Evolutionary conservation across 2,888 invertebrate species (phyloP).

Genomic region (Coenonympha arcania): DNA sequence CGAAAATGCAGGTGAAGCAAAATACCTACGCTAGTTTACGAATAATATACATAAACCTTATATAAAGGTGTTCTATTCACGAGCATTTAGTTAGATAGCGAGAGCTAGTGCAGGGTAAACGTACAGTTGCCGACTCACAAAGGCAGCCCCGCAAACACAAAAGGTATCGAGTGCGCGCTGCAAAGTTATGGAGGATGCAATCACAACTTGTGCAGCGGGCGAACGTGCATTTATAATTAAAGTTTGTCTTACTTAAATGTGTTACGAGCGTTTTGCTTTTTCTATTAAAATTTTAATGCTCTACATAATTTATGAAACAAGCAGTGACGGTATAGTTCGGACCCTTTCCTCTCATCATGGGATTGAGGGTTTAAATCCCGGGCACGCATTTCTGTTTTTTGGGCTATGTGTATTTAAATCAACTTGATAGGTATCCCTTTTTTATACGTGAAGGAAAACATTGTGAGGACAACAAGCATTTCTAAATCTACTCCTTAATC

Average conservation of each 20-base stretch:
- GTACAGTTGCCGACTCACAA: constrained; percentile 44
- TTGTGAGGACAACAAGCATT: too few species aligned
- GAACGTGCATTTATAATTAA: constrained; percentile 27
- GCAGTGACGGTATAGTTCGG: too few species aligned
- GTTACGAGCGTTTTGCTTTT: constrained; percentile 11
- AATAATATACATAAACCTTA: constrained; percentile 6
- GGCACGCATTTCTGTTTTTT: too few species aligned
- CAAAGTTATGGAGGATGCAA: constrained; percentile 60
- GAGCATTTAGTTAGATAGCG: constrained; percentile 18
- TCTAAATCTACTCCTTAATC: too few species aligned
- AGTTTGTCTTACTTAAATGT: constrained; percentile 20
- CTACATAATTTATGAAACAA: too few species aligned
- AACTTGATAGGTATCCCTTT: too few species aligned
- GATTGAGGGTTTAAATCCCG: too few species aligned
- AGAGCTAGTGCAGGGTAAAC: constrained; percentile 28
- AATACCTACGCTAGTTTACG: neutral
- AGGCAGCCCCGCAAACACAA: constrained; percentile 52
- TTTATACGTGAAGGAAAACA: too few species aligned
- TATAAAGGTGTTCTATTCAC: constrained; percentile 20
- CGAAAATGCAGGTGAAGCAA: neutral
- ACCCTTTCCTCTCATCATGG: too few species aligned
- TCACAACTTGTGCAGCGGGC: constrained; percentile 52
- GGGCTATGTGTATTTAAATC: too few species aligned
- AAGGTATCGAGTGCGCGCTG: constrained; percentile 51
- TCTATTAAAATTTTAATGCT: neutral